Percentiles rank a stretch among this genome's conserved stretches.
These are phyloP conservation scores for Alces alces DNA, from an alignment of 2,113 vertebrate species.

Conservation along the genomic window DNA sequence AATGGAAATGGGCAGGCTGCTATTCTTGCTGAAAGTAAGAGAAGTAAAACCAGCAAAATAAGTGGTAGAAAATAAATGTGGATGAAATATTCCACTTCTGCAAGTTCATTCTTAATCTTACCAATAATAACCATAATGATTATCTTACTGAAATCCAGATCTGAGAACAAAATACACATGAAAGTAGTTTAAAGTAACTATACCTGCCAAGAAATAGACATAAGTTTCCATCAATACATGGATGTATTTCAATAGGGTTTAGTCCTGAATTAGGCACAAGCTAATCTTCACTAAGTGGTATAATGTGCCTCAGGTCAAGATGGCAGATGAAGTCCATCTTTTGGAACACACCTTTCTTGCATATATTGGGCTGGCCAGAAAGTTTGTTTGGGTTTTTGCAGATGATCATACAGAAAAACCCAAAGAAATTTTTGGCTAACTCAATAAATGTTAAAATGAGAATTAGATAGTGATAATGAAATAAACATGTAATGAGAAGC, in stretches of 20 bases:
- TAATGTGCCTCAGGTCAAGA: background rate
- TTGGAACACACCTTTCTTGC: background rate
- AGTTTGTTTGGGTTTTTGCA: background rate
- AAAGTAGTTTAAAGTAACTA: background rate
- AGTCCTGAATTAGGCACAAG: background rate
- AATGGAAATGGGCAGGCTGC: background rate
- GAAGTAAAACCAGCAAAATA: conserved; percentile 7
- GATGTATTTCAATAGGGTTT: background rate
- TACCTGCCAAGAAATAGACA: background rate
- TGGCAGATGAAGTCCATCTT: background rate
- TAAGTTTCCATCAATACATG: background rate
- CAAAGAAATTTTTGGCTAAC: background rate
- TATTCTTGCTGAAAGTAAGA: background rate
- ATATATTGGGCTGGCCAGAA: background rate
- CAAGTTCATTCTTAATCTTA: conserved; percentile 17
- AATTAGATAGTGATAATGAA: background rate
- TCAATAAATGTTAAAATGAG: background rate
- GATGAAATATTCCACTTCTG: background rate
- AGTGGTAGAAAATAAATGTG: background rate
- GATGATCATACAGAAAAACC: background rate
- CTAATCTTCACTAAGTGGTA: background rate
- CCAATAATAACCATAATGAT: background rate
- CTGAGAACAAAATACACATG: background rate
- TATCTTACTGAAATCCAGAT: background rate
- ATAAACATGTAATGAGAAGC: background rate